Evolutionary conservation across 2,113 vertebrate genomes (phyloP).

Genomic region (Cyanoderma ruficeps): DNA sequence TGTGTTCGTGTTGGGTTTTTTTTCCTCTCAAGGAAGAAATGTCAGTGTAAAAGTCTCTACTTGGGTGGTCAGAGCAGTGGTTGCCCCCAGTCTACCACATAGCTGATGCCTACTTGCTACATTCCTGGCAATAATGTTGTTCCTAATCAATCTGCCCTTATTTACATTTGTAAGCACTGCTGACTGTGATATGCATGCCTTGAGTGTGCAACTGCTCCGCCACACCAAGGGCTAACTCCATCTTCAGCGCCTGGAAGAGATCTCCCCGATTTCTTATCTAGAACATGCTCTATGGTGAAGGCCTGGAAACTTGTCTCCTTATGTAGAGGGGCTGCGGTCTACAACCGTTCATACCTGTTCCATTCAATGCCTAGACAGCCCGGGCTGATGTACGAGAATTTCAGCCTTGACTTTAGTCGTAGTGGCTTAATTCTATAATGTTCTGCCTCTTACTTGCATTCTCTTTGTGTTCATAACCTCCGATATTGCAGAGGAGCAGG

Average conservation of each 20-base stretch:
- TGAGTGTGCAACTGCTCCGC: slow-evolving; percentile 31
- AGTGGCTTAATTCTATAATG: neutral
- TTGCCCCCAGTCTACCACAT: slow-evolving; percentile 77
- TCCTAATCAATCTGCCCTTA: slow-evolving; percentile 79
- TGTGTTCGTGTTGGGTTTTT: neutral
- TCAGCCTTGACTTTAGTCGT: neutral
- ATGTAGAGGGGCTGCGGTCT: neutral
- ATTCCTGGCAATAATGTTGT: slow-evolving; percentile 74
- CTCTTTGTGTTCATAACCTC: neutral
- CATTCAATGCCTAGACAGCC: neutral
- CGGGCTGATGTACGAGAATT: neutral
- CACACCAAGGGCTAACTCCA: slow-evolving; percentile 22
- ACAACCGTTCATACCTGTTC: neutral
- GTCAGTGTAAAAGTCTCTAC: slow-evolving; percentile 76
- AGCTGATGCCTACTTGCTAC: slow-evolving; percentile 69
- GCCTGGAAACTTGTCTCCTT: neutral
- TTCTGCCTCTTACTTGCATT: neutral
- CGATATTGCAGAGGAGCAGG: neutral
- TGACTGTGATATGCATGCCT: slow-evolving; percentile 71
- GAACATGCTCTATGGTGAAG: neutral
- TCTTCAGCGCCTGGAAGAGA: neutral
- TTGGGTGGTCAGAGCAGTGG: slow-evolving; percentile 80
- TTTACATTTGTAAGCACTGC: slow-evolving; percentile 79
- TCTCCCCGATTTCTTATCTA: slow-evolving; percentile 4
- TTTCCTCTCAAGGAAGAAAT: slow-evolving; percentile 69